Percentiles rank a stretch among this genome's conserved stretches.
These are phyloP conservation scores for Oscheius sp. DNA, from an alignment of 2,888 invertebrate species.

Conservation along the genomic window DNA sequence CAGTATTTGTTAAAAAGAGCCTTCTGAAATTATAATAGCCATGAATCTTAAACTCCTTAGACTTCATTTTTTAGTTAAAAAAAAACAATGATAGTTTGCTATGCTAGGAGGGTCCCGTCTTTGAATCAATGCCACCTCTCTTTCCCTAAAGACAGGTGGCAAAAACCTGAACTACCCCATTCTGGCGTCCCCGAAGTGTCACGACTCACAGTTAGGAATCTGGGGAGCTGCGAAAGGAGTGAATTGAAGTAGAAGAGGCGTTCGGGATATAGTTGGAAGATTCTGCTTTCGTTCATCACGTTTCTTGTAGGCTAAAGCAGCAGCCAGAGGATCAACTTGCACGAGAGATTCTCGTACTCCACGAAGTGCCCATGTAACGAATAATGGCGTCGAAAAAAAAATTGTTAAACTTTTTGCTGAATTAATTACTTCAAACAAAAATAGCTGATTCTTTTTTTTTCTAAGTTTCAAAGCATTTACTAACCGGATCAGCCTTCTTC, in stretches of 20 bases:
- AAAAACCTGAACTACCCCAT: slow-evolving; percentile 5
- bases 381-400: slow-evolving; percentile 39
- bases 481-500: slow-evolving; percentile 17
- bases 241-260: slow-evolving; percentile 58
- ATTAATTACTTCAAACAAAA: not conserved
- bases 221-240: slow-evolving; percentile 48
- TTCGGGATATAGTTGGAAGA: slow-evolving; percentile 48
- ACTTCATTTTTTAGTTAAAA: no score
- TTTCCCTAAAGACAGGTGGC: slow-evolving; percentile 19
- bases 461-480: not conserved
- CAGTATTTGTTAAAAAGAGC: no score
- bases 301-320: slow-evolving; percentile 49
- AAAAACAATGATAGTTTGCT: no score
- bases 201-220: slow-evolving; percentile 42
- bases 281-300: slow-evolving; percentile 35
- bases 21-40: no score
- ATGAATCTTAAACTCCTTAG: no score
- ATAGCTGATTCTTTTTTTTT: not conserved
- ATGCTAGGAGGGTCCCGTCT: no score
- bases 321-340: slow-evolving; percentile 57
- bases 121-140: no score
- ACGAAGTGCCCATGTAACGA: slow-evolving; percentile 59
- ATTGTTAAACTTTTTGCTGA: not conserved
- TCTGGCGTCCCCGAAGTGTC: slow-evolving; percentile 5
- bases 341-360: slow-evolving; percentile 57